Conservation (phyloP, 2,113 vertebrate genomes). For the Aegotheles bennettii region DNA sequence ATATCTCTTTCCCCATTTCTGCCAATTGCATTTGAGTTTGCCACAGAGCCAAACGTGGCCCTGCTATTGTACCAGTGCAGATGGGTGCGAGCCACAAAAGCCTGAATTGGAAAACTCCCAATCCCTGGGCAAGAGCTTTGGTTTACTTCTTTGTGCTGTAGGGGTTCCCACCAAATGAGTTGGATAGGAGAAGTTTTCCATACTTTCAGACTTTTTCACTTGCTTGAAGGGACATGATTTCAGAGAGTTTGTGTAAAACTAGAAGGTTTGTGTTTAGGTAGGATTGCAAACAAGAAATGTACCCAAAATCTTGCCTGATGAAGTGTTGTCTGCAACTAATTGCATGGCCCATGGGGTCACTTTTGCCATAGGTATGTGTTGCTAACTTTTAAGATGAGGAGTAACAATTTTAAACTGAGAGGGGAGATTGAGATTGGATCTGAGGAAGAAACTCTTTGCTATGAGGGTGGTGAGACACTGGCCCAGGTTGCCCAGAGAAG, state of each 20-base stretch:
- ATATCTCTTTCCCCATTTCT: not conserved
- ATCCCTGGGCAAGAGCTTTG: not conserved
- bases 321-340: not conserved
- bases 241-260: not conserved
- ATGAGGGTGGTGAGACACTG: too few species aligned
- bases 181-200: not conserved
- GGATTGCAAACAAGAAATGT: not conserved
- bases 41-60: not conserved
- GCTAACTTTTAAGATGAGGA: not conserved
- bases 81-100: constrained; percentile 30
- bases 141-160: not conserved
- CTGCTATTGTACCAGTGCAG: constrained; percentile 20
- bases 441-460: too few species aligned
- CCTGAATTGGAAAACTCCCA: constrained; percentile 30
- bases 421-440: too few species aligned
- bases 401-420: too few species aligned
- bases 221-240: not conserved
- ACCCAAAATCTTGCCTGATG: not conserved
- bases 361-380: not conserved
- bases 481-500: too few species aligned
- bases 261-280: not conserved
- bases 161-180: not conserved
- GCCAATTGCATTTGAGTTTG: constrained; percentile 33
- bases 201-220: not conserved
- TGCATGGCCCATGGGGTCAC: not conserved